These are phyloP conservation scores for Notolepis coatsorum DNA, from an alignment of 2,797 vertebrate genomes.

Conservation along the genomic window DNA sequence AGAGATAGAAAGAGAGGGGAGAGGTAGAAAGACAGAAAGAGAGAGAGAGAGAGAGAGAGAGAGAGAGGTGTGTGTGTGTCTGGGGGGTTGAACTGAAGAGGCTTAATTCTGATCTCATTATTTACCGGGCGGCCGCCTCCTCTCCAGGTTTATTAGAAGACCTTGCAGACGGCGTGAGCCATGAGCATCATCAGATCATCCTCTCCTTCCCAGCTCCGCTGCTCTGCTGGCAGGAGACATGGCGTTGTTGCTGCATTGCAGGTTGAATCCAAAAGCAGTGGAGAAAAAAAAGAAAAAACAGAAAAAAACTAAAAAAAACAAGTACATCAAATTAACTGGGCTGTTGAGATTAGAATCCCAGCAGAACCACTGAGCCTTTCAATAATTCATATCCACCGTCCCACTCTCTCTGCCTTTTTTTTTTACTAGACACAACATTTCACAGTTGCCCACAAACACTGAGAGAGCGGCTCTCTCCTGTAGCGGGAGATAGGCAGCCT, in stretches of 20 bases:
- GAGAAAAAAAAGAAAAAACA: too few species aligned
- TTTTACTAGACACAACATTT: constrained; percentile 76
- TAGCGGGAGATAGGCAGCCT: constrained; percentile 6
- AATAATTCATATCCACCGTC: constrained; percentile 72
- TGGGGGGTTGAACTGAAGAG: constrained; percentile 57
- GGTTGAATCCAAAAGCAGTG: constrained; percentile 65
- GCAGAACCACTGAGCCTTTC: constrained; percentile 55
- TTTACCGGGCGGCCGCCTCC: constrained; percentile 56
- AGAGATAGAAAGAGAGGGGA: too few species aligned
- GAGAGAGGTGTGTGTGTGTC: too few species aligned
- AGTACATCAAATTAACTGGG: constrained; percentile 72
- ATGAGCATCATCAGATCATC: constrained; percentile 68
- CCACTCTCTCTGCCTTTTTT: constrained; percentile 39
- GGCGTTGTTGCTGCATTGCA: constrained; percentile 74
- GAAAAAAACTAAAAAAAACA: constrained; percentile 63
- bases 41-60: too few species aligned
- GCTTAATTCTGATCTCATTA: constrained; percentile 68
- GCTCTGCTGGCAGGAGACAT: constrained; percentile 42
- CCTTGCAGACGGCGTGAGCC: constrained; percentile 70
- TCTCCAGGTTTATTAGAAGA: constrained; percentile 74
- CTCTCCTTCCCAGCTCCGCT: constrained; percentile 52
- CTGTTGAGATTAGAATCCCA: constrained; percentile 65
- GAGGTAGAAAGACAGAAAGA: too few species aligned
- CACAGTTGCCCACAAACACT: constrained; percentile 50
- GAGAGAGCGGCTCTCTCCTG: constrained; percentile 10